Evolutionary conservation across 2,113 vertebrate species (phyloP).

Genomic region (Telmatochromis sp.): DNA sequence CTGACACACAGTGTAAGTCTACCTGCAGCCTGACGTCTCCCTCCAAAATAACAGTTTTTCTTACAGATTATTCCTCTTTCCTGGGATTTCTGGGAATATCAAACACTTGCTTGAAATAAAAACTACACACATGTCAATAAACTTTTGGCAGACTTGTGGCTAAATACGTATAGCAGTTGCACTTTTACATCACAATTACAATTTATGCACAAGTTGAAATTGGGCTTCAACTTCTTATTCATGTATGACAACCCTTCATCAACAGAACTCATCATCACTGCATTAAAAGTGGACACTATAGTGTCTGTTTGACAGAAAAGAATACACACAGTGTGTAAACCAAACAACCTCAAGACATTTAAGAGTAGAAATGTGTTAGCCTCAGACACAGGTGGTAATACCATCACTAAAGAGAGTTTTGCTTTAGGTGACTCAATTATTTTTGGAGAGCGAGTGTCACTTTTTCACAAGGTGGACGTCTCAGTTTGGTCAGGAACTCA

Average conservation of each 20-base stretch:
- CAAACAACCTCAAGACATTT: not conserved
- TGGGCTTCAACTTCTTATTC: not conserved
- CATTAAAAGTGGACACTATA: not conserved
- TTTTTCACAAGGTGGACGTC: not conserved
- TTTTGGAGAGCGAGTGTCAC: not conserved
- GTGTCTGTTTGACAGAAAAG: not conserved
- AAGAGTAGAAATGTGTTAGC: not conserved
- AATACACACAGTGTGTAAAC: not conserved
- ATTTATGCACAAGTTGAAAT: not conserved
- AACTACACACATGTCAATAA: not conserved
- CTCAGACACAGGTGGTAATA: not conserved
- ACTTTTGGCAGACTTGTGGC: not conserved
- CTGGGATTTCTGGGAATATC: not conserved
- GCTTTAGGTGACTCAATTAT: not conserved
- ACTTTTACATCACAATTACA: not conserved
- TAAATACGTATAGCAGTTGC: not conserved
- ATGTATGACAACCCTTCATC: not conserved
- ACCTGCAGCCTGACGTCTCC: not conserved
- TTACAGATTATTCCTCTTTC: not conserved
- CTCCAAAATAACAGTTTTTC: not conserved
- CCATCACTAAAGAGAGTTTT: not conserved
- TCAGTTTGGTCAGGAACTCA: conserved; percentile 3
- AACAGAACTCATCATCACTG: not conserved
- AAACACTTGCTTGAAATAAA: not conserved
- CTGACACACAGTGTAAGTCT: not conserved